phyloP scores from a whole-genome alignment of 2,113 vertebrate genomes.

The Vidua macroura region DNA sequence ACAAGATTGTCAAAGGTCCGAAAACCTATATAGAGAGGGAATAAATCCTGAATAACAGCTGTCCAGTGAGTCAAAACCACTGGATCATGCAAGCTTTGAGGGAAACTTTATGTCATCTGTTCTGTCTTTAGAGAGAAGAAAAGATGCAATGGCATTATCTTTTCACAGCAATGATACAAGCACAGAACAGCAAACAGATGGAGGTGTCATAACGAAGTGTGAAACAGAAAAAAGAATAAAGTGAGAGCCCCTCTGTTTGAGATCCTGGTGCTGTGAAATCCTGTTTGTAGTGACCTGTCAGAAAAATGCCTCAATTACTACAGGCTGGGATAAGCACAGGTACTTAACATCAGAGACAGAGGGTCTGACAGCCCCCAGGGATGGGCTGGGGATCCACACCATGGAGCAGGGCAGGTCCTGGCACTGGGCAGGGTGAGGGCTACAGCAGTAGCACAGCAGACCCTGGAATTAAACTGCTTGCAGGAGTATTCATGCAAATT shows the following conservation, averaged over 20 bases:
- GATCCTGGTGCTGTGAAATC: neutral
- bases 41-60: neutral
- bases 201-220: constrained; percentile 28
- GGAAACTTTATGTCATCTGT: neutral
- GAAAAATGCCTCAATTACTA: neutral
- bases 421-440: neutral
- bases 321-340: neutral
- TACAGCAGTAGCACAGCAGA: neutral
- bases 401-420: neutral
- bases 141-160: neutral
- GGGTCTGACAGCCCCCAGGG: neutral
- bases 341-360: neutral
- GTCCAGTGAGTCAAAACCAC: neutral
- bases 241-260: neutral
- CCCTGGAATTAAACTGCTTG: neutral
- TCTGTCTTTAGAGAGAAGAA: neutral
- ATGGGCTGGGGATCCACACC: neutral
- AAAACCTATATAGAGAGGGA: neutral
- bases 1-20: neutral
- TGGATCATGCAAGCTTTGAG: neutral
- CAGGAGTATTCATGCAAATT: neutral
- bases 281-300: neutral
- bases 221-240: neutral
- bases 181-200: constrained; percentile 31
- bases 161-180: neutral